A percentile compares a stretch with the other conserved stretches of the same genome.
phyloP scores from a whole-genome alignment of 2,797 vertebrate genomes.

The Apogon talboti region DNA sequence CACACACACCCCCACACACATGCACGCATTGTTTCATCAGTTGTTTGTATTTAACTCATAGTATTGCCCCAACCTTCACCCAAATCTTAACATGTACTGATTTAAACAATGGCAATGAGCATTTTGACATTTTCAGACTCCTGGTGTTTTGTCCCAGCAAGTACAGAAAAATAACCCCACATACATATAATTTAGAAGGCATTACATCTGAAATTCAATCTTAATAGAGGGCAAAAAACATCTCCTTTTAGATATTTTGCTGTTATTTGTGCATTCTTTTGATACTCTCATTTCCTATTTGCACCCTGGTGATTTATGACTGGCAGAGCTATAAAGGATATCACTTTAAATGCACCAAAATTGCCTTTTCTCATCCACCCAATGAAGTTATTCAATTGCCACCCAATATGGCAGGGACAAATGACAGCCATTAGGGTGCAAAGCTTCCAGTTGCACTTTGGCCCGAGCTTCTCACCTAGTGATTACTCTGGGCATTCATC shows the following conservation, averaged over 20 bases:
- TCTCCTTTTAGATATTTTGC: slow-evolving; percentile 10
- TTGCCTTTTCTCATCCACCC: slow-evolving; percentile 46
- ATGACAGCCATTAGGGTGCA: slow-evolving; percentile 75
- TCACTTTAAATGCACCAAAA: slow-evolving; percentile 57
- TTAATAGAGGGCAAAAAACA: slow-evolving; percentile 16
- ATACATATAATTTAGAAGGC: slow-evolving; percentile 1
- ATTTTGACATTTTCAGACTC: too few species aligned
- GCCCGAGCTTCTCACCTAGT: slow-evolving; percentile 60
- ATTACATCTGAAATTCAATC: slow-evolving; percentile 25
- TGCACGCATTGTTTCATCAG: neutral
- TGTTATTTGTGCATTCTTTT: slow-evolving; percentile 41
- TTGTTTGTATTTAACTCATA: too few species aligned
- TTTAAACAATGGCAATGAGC: too few species aligned
- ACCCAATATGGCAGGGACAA: slow-evolving; percentile 79
- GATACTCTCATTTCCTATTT: slow-evolving; percentile 33
- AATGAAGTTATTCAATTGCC: slow-evolving; percentile 68
- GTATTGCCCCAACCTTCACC: too few species aligned
- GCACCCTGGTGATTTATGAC: slow-evolving; percentile 68
- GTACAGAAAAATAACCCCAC: too few species aligned
- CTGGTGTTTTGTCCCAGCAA: too few species aligned
- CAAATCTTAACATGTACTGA: too few species aligned
- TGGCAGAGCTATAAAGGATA: slow-evolving; percentile 34
- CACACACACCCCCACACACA: slow-evolving; percentile 9
- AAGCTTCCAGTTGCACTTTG: slow-evolving; percentile 70
- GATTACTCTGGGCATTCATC: slow-evolving; percentile 64